Base-by-base conservation (phyloP, 64 coral and sea anemone genomes). In the Montipora sp. region DNA sequence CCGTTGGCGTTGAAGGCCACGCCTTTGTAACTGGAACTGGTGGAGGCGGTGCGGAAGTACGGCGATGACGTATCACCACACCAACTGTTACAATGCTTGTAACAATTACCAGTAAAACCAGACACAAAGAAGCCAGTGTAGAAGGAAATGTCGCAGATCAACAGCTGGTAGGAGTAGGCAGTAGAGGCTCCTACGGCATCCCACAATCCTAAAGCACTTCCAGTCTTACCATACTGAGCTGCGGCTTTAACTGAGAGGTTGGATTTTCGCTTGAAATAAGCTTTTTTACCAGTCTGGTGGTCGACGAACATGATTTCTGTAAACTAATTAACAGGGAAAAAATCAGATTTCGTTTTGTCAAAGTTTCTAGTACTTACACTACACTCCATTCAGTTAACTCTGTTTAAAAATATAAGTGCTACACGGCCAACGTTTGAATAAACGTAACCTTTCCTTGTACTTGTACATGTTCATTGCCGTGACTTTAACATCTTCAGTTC, bases 1-100 rank as follows among this genome's bases (percentile, higher is more conserved):
- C 90, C 90, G 47, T 92, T 84, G 71, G n/a, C 16, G 71, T 92
- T 84, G 24, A 92, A 92, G 23, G 80, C 71, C 21, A 92, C 90
- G 12, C 90, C 90, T 2, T 8, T 60, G 24, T 66, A 61, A 5
- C 3, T 0, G 0, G 7, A 6, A 8, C 2, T 23, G 5, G 21
- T n/a, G 0, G 89, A 51, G 1, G 89, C 60, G 3, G 89, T 82
- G 71, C 89, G 89, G 77, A 90, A 90, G 50, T 82, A 90, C 0
- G 65, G 77, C 1, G 89, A 74, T 0, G 5, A 14, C 0, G 2
- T 12, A 27, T 90, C 89, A 9, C 78, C 47, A 63, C 89, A 90
- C 78, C 89, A 82, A 18, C 7, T 0, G 23, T 43, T 18, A 61
- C 80, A 82, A 0, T 43, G 2, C 55, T 82, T 82, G 55, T 82